These are phyloP conservation scores for Agrochola litura DNA, from an alignment of 2,888 invertebrate species.

Conservation along the genomic window DNA sequence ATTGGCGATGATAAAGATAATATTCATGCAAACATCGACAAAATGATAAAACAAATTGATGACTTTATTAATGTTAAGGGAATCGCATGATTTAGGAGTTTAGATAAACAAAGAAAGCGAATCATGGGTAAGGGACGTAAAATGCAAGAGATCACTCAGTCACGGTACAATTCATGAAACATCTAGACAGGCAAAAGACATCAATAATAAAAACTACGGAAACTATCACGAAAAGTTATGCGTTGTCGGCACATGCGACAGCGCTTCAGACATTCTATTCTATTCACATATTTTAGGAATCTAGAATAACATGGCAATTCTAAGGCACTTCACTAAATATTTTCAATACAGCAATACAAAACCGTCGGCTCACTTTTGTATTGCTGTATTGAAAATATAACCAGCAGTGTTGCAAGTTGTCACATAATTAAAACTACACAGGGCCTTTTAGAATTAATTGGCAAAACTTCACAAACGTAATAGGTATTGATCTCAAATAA, in stretches of 20 bases:
- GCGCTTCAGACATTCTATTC: not conserved
- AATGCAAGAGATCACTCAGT: constrained; percentile 24
- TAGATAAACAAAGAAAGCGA: constrained; percentile 39
- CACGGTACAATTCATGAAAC: constrained; percentile 3
- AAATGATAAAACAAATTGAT: constrained; percentile 32
- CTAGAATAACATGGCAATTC: not conserved
- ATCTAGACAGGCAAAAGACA: constrained; percentile 26
- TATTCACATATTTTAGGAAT: constrained; percentile 9
- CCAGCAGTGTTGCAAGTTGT: not conserved
- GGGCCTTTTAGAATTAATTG: not conserved
- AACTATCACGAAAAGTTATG: not conserved
- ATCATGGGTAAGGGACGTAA: constrained; percentile 4
- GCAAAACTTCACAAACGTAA: not conserved
- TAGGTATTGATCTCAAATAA: not conserved
- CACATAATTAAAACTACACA: not conserved
- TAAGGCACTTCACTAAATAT: constrained; percentile 4
- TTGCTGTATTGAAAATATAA: not conserved
- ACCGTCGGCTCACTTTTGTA: too few species aligned
- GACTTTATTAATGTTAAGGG: constrained; percentile 30
- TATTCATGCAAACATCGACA: constrained; percentile 47
- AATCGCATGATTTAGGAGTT: constrained; percentile 13
- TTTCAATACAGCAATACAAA: not conserved
- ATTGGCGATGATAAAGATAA: not conserved
- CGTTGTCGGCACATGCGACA: not conserved
- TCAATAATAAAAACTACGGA: not conserved